Conservation (phyloP, 2,113 vertebrate species). For the Myrmecobius fasciatus region DNA sequence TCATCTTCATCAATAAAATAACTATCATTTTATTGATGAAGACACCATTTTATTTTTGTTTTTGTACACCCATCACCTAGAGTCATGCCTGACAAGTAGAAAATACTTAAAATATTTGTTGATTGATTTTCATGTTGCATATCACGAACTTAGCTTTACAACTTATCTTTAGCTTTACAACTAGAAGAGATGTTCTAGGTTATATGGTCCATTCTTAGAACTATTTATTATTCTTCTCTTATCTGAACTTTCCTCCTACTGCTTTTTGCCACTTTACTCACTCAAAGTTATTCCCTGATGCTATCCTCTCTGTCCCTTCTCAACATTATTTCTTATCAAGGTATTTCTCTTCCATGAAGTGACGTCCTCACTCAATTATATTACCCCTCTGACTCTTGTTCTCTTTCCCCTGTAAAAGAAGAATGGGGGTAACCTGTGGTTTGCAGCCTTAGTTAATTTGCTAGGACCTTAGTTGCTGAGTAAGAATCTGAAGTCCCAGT, state of each 20-base stretch:
- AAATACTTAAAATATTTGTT: too few species aligned
- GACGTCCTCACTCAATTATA: not conserved
- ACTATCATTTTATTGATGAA: not conserved
- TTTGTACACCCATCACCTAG: not conserved
- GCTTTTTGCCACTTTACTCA: not conserved
- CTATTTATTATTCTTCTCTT: too few species aligned
- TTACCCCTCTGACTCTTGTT: not conserved
- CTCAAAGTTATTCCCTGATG: not conserved
- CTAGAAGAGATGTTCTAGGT: too few species aligned
- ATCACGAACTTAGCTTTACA: too few species aligned
- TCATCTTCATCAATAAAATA: not conserved
- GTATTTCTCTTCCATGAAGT: not conserved
- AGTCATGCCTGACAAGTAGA: not conserved
- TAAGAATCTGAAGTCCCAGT: not conserved
- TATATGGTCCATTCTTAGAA: too few species aligned
- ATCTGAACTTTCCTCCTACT: not conserved
- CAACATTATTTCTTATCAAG: not conserved
- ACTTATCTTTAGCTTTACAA: too few species aligned
- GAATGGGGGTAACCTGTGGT: not conserved
- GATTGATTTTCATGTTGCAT: too few species aligned
- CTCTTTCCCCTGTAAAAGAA: not conserved
- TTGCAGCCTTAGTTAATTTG: not conserved
- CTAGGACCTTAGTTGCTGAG: not conserved
- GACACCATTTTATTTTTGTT: not conserved
- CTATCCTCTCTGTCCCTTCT: not conserved